phyloP scores from a whole-genome alignment of 2,888 invertebrate genomes.

The Eulithis testata region DNA sequence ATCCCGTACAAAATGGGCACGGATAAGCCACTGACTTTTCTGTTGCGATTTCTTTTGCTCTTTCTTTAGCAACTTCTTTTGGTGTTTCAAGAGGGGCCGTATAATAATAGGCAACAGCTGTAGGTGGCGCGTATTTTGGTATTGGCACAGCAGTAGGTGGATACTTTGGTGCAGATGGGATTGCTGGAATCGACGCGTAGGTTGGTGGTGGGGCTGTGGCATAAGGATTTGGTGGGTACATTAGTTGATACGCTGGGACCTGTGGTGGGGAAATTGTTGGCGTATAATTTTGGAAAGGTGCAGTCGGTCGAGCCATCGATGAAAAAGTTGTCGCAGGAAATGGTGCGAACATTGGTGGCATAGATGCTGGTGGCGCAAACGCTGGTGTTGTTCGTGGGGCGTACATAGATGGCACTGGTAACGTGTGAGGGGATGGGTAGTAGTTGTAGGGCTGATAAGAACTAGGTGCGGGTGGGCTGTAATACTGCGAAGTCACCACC shows the following conservation, averaged over 20 bases:
- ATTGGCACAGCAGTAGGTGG: conserved; percentile 2
- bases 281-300: background rate
- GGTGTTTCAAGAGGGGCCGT: conserved; percentile 41
- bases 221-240: conserved; percentile 6
- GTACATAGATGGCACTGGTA: conserved; percentile 11
- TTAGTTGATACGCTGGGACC: conserved; percentile 3
- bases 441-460: conserved; percentile 26
- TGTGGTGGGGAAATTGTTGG: background rate
- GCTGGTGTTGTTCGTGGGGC: conserved; percentile 11
- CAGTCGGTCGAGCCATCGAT: background rate
- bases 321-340: background rate
- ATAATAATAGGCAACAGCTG: conserved; percentile 50
- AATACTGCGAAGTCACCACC: conserved; percentile 33
- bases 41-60: conserved; percentile 17
- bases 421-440: conserved; percentile 5
- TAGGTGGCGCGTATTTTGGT: conserved; percentile 47
- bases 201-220: conserved; percentile 2
- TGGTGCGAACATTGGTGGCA: conserved; percentile 1
- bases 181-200: conserved; percentile 1
- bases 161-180: background rate
- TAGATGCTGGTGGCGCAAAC: background rate
- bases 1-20: conserved; percentile 38
- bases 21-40: conserved; percentile 20
- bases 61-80: conserved; percentile 42
- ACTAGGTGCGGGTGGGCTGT: conserved; percentile 17